These are phyloP conservation scores for Campylomormyrus tamandua DNA, from an alignment of 2,113 vertebrate genomes.

Conservation along the genomic window DNA sequence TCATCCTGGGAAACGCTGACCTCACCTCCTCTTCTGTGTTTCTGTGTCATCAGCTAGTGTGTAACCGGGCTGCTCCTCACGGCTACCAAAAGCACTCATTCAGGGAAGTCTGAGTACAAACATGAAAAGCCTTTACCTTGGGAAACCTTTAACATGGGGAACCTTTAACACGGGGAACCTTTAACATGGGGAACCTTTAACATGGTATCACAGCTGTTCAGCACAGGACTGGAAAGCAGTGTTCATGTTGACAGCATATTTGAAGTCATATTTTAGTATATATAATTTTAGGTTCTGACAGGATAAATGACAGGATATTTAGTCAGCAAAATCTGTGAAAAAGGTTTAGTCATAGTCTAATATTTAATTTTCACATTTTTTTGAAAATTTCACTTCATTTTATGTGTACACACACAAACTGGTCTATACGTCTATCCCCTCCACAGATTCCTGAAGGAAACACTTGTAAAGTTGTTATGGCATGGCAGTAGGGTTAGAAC, in stretches of 20 bases:
- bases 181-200: neutral
- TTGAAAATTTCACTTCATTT: neutral
- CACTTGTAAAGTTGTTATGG: neutral
- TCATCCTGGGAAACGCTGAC: neutral
- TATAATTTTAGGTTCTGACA: neutral
- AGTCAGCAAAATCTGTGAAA: neutral
- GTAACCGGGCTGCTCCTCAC: neutral
- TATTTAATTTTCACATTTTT: neutral
- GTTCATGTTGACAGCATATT: neutral
- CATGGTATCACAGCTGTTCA: neutral
- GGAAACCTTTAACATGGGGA: neutral
- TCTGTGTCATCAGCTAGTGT: neutral
- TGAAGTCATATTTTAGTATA: neutral
- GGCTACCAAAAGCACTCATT: neutral
- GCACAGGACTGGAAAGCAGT: neutral
- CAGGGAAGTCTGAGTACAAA: neutral
- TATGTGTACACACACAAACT: neutral
- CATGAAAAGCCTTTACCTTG: neutral
- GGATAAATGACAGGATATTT: neutral
- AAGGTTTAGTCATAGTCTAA: neutral
- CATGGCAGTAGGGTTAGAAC: neutral
- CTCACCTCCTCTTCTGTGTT: neutral
- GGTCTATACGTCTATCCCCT: neutral
- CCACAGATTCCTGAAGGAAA: neutral
- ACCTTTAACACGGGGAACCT: neutral